These are phyloP conservation scores for Meloidogyne exigua DNA, from an alignment of 1,140 invertebrate genomes.

Conservation along the genomic window DNA sequence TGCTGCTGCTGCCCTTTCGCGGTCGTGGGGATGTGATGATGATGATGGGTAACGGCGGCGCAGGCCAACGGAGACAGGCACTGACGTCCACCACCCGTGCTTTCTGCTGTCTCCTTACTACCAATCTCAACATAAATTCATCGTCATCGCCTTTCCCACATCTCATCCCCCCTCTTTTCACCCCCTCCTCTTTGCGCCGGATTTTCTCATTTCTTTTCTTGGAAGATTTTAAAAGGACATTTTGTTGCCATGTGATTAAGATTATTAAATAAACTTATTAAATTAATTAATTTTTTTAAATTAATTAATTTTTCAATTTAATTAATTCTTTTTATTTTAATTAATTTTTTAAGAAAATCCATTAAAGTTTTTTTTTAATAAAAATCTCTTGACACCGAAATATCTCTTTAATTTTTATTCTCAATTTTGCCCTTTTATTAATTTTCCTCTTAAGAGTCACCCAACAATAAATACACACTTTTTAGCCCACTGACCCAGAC, in stretches of 20 bases:
- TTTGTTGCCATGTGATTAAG: neutral
- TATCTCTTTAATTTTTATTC: neutral
- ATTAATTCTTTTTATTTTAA: too few species aligned
- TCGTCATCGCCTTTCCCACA: neutral
- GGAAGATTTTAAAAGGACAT: slow-evolving; percentile 1
- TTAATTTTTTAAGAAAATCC: too few species aligned
- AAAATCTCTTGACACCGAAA: neutral
- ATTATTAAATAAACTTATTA: neutral
- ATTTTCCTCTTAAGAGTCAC: neutral
- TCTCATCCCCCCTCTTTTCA: neutral
- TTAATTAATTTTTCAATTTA: too few species aligned
- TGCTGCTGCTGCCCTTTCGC: neutral
- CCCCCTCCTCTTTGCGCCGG: neutral
- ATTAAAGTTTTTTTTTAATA: too few species aligned
- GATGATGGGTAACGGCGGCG: neutral
- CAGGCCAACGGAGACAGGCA: neutral
- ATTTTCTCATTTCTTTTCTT: slow-evolving; percentile 2
- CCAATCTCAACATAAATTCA: neutral
- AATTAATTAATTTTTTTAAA: too few species aligned
- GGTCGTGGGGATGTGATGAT: neutral
- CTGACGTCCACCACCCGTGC: slow-evolving; percentile 1
- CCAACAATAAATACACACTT: neutral
- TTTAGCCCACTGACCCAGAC: slow-evolving; percentile 3
- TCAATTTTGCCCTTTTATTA: neutral
- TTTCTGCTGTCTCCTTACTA: neutral